A percentile compares a stretch with the other conserved stretches of the same genome.
Evolutionary conservation across 92 coral and sea anemone genomes (phyloP).

Genomic region (Epizoanthus stellaris): DNA sequence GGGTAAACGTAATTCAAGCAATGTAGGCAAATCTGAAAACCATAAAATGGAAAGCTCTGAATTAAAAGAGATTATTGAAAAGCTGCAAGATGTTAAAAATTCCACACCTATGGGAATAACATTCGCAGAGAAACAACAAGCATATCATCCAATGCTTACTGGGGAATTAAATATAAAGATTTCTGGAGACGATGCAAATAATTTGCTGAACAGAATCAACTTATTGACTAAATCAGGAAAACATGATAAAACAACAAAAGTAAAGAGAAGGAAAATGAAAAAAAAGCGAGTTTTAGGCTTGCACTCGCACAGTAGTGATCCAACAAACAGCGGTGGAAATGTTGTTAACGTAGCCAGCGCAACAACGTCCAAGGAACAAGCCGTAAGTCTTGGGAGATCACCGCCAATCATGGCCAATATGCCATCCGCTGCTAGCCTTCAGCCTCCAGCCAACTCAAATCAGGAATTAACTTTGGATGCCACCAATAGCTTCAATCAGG

Average conservation of each 20-base stretch:
- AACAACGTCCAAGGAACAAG: neutral
- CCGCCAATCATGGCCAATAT: neutral
- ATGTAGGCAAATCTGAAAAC: neutral
- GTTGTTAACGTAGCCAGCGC: neutral
- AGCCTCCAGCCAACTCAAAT: neutral
- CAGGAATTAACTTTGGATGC: neutral
- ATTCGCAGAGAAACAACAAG: neutral
- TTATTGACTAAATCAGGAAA: neutral
- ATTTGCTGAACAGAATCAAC: neutral
- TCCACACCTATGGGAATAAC: neutral
- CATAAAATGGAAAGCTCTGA: neutral
- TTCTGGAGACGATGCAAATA: conserved; percentile 1
- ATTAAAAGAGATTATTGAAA: neutral
- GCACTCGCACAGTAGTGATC: neutral
- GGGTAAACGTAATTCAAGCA: neutral
- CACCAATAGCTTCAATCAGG: neutral
- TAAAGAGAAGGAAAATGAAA: too few species aligned
- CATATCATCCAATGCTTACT: neutral
- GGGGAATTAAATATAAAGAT: conserved; percentile 22
- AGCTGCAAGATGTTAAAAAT: neutral
- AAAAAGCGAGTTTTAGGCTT: neutral
- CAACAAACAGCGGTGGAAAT: neutral
- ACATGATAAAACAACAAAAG: neutral
- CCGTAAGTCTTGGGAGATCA: too few species aligned
- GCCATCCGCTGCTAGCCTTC: neutral